Conservation (phyloP, 1,140 invertebrate genomes). For the Drosophila littoralis region DNA sequence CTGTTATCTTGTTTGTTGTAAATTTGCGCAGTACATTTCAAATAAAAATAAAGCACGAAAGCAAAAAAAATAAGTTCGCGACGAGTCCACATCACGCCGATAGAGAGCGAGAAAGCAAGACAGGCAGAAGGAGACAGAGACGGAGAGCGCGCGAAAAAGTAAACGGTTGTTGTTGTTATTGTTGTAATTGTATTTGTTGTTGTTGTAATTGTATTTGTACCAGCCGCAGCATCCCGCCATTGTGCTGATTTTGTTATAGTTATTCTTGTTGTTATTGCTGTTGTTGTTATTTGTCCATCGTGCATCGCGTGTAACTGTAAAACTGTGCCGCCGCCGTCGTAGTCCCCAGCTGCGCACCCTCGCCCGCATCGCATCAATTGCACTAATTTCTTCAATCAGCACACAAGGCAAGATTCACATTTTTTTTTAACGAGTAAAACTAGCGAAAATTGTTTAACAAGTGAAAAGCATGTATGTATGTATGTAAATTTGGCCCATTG, state of each 20-base stretch:
- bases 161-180: constrained; percentile 56
- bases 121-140: constrained; percentile 29
- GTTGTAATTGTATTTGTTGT: constrained; percentile 14
- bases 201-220: constrained; percentile 30
- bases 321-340: constrained; percentile 56
- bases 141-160: constrained; percentile 46
- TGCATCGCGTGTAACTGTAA: constrained; percentile 73
- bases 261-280: constrained; percentile 25
- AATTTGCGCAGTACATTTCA: constrained; percentile 68
- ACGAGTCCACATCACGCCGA: constrained; percentile 2
- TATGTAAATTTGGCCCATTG: constrained; percentile 52
- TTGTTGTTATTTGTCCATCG: constrained; percentile 36
- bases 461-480: constrained; percentile 46
- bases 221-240: constrained; percentile 52
- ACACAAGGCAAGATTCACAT: constrained; percentile 70
- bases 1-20: constrained; percentile 53
- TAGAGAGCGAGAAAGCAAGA: constrained; percentile 27
- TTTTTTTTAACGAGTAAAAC: constrained; percentile 74
- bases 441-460: constrained; percentile 78
- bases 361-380: constrained; percentile 69
- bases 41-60: constrained; percentile 19
- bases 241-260: constrained; percentile 48
- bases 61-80: constrained; percentile 17
- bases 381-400: constrained; percentile 80
- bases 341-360: constrained; percentile 35